Evolutionary conservation across 2,888 invertebrate genomes (phyloP), one percentile per base, ranked within the genome.

Genomic region (Notodonta dromedarius): DNA sequence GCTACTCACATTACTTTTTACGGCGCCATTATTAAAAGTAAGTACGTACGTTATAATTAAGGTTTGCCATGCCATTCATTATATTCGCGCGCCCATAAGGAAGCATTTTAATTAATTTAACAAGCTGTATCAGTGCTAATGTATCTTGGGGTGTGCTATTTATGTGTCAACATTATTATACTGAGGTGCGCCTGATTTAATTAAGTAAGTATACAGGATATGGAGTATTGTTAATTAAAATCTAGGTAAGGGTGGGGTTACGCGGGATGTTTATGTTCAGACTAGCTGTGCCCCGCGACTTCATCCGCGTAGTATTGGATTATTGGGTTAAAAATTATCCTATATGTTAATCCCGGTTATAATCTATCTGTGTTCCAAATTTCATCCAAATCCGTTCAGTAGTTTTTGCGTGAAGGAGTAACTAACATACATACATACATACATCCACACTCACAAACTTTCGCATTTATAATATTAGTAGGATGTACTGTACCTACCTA

Each of bases 101-200:
- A 65, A 69, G 60, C 61, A 61, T 66, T 71, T 73, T 76, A 76
- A 78, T 80, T 73, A 74, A 70, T 71, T 74, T 77, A 80, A 59
- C 64, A 61, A 69, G 66, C 65, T 66, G 60, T 70, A 12, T 69
- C 64, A 68, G 57, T 60, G 66, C 67, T 77, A 77, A 81, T 78
- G 71, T 76, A 69, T 71, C 69, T 64, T 59, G 53, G 42, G 60
- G 64, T 56, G 63, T 58, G 67, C 67, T 62, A 63, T 70, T 67
- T 55, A 69, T 63, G 67, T 59, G 66, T 69, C 70, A 66, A 67
- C 5, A 70, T 69, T 70, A 60, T 16, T 1, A 6, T 53, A 32
- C 42, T 16, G n/a, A 60, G 71, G 71, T 58, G 69, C 59, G 68
- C 65, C 56, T 44, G 48, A 63, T 60, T 66, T 66, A 35, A 35